phyloP scores from a whole-genome alignment of 1,140 invertebrate genomes.

The Myzus persicae region DNA sequence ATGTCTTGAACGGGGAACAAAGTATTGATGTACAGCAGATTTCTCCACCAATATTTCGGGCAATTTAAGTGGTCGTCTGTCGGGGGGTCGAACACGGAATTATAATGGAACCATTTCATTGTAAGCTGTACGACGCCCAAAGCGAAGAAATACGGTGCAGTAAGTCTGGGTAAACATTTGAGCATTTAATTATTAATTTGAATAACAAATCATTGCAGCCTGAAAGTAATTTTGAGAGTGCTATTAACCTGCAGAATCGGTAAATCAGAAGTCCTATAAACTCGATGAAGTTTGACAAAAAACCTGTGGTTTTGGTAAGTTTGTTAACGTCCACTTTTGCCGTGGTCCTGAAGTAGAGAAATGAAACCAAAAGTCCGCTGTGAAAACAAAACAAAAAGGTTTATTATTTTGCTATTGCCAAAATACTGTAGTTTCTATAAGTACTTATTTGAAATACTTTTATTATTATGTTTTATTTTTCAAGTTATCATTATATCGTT shows the following conservation, averaged over 20 bases:
- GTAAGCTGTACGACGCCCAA: constrained; percentile 79
- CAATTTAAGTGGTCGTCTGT: constrained; percentile 82
- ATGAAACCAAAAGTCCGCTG: constrained; percentile 81
- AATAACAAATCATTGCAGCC: background rate
- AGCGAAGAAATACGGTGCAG: constrained; percentile 83
- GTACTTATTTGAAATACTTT: no score
- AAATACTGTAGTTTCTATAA: background rate
- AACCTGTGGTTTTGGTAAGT: constrained; percentile 75
- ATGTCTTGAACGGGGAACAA: constrained; percentile 85
- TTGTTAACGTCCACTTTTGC: constrained; percentile 76
- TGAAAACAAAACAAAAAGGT: constrained; percentile 61
- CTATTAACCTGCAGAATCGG: constrained; percentile 73
- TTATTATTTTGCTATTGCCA: background rate
- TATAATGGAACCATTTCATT: constrained; percentile 82
- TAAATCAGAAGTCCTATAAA: constrained; percentile 82
- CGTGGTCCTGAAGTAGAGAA: constrained; percentile 83
- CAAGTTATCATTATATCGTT: background rate
- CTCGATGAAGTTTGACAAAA: constrained; percentile 75
- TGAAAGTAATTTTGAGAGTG: background rate
- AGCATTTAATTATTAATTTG: background rate
- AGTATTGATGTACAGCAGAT: constrained; percentile 84
- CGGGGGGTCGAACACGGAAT: constrained; percentile 83
- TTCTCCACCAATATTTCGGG: constrained; percentile 86
- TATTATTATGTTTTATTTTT: no score
- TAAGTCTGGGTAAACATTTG: constrained; percentile 69